A percentile compares a stretch with the other conserved stretches of the same genome.
Conservation (phyloP, 2,888 invertebrate genomes). For the Clanis bilineata region DNA sequence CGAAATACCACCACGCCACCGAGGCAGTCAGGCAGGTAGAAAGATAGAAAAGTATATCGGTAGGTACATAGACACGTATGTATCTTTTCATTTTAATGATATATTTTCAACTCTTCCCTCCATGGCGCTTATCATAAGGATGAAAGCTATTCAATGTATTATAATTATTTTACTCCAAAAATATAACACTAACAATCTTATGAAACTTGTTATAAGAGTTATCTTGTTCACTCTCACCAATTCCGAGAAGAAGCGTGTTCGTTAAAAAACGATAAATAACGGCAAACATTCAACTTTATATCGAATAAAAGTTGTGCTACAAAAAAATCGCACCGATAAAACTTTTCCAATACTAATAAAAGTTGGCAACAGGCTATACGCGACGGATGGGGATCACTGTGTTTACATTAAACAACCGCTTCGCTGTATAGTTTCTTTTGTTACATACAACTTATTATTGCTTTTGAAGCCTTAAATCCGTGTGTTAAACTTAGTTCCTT, state of each 20-base stretch:
- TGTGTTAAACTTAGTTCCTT: background rate
- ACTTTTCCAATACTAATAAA: constrained; percentile 56
- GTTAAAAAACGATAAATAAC: constrained; percentile 52
- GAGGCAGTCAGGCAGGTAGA: too few species aligned
- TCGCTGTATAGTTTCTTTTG: constrained; percentile 9
- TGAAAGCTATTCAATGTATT: too few species aligned
- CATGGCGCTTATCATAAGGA: too few species aligned
- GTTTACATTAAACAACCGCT: constrained; percentile 19
- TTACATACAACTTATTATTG: background rate
- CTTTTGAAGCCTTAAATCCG: background rate
- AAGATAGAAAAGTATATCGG: too few species aligned
- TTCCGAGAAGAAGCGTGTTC: constrained; percentile 28
- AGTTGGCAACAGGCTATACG: constrained; percentile 35
- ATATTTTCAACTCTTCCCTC: too few species aligned
- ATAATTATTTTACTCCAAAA: background rate
- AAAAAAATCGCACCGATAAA: constrained; percentile 38
- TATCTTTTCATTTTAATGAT: too few species aligned
- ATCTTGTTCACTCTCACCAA: constrained; percentile 1
- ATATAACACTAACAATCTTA: background rate
- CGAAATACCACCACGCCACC: too few species aligned
- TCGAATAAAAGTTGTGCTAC: constrained; percentile 39
- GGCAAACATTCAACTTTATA: constrained; percentile 44
- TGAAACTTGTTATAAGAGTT: background rate
- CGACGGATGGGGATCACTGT: constrained; percentile 22
- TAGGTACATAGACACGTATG: too few species aligned